phyloP scores from a whole-genome alignment of 1,140 invertebrate species.

The Pectinophora gossypiella region DNA sequence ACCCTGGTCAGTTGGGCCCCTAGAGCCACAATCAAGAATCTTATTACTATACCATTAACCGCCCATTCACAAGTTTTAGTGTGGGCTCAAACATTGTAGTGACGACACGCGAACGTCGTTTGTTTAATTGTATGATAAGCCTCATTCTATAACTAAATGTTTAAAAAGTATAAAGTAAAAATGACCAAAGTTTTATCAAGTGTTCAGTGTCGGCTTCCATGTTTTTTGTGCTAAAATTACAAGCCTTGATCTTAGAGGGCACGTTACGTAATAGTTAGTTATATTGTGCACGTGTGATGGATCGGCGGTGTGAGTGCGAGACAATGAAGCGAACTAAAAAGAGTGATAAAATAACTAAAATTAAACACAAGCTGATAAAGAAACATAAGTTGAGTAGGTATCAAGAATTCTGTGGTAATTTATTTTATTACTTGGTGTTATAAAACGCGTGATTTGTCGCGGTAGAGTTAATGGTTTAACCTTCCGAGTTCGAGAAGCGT shows the following conservation, averaged over 20 bases:
- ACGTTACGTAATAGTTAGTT: conserved; percentile 17
- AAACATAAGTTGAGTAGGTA: conserved; percentile 37
- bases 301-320: conserved; percentile 28
- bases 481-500: no score
- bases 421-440: no score
- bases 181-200: background rate
- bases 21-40: conserved; percentile 17
- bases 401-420: no score
- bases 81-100: conserved; percentile 26
- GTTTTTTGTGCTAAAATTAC: background rate
- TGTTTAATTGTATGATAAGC: conserved; percentile 9
- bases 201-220: conserved; percentile 4
- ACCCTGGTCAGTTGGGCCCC: conserved; percentile 25
- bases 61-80: conserved; percentile 31
- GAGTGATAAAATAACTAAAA: conserved; percentile 52
- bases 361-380: conserved; percentile 61
- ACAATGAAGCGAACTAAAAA: conserved; percentile 53
- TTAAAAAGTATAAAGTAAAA: background rate
- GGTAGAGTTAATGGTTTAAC: no score
- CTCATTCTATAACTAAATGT: background rate
- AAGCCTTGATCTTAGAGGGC: conserved; percentile 18
- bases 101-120: conserved; percentile 26
- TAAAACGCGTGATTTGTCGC: no score
- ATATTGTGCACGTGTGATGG: conserved; percentile 7
- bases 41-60: conserved; percentile 25